phyloP scores from a whole-genome alignment of 2,888 invertebrate species.

The Ypsolopha sequella region DNA sequence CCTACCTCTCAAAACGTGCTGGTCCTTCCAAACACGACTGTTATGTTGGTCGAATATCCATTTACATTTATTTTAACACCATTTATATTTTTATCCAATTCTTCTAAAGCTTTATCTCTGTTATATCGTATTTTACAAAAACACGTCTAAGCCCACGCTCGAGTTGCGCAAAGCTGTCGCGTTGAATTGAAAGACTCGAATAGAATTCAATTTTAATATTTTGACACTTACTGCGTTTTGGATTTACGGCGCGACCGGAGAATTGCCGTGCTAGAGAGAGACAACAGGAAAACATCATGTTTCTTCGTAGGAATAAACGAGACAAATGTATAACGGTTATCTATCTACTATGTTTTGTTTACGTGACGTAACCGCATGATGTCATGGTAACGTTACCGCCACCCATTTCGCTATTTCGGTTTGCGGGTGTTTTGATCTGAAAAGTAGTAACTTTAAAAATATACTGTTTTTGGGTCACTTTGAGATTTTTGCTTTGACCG shows the following conservation, averaged over 20 bases:
- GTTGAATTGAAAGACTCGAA: slow-evolving; percentile 14
- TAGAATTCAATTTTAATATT: slow-evolving; percentile 19
- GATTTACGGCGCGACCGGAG: slow-evolving; percentile 10
- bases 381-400: slow-evolving; percentile 47
- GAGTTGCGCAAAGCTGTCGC: too few species aligned
- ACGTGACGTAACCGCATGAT: slow-evolving; percentile 51
- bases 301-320: slow-evolving; percentile 18
- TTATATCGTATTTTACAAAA: too few species aligned
- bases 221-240: slow-evolving; percentile 20
- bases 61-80: too few species aligned
- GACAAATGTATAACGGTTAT: slow-evolving; percentile 15
- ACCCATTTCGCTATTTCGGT: slow-evolving; percentile 15
- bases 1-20: too few species aligned
- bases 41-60: too few species aligned
- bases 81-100: too few species aligned
- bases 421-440: slow-evolving; percentile 17
- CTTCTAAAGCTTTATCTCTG: too few species aligned
- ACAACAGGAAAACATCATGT: slow-evolving; percentile 28
- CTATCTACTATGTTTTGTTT: slow-evolving; percentile 27
- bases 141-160: too few species aligned
- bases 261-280: slow-evolving; percentile 22
- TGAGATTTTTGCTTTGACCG: too few species aligned
- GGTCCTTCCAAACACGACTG: too few species aligned
- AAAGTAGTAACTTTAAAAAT: not conserved
- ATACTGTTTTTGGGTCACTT: too few species aligned